These are phyloP conservation scores for Papilio xuthus DNA, from an alignment of 1,140 invertebrate species.

Conservation along the genomic window DNA sequence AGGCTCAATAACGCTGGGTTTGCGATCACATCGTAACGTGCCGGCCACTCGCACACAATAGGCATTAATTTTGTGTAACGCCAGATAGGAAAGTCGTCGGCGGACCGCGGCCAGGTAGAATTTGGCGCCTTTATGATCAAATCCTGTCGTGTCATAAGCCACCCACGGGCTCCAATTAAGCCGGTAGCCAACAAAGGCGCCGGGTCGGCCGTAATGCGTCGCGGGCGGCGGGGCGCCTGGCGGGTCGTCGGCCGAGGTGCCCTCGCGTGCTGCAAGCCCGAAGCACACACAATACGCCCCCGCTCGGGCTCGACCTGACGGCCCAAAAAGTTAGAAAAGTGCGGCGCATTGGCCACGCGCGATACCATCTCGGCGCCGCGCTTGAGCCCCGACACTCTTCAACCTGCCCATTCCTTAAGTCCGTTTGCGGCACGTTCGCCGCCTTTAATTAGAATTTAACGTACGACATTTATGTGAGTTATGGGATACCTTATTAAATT, in stretches of 20 bases:
- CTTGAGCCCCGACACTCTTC: slow-evolving; percentile 51
- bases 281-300: slow-evolving; percentile 76
- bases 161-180: slow-evolving; percentile 78
- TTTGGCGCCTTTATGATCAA: slow-evolving; percentile 79
- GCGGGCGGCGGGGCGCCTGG: slow-evolving; percentile 51
- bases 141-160: slow-evolving; percentile 78
- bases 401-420: slow-evolving; percentile 66
- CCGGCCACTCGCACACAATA: slow-evolving; percentile 64
- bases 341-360: slow-evolving; percentile 54
- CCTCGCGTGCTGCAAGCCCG: slow-evolving; percentile 78
- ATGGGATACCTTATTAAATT: slow-evolving; percentile 69
- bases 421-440: slow-evolving; percentile 55
- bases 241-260: slow-evolving; percentile 72
- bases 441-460: slow-evolving; percentile 73
- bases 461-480: slow-evolving; percentile 70
- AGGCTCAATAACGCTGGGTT: slow-evolving; percentile 54
- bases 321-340: slow-evolving; percentile 79
- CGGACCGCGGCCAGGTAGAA: slow-evolving; percentile 74
- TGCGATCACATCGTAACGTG: slow-evolving; percentile 55
- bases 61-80: slow-evolving; percentile 76
- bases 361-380: slow-evolving; percentile 73
- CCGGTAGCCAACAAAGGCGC: slow-evolving; percentile 77
- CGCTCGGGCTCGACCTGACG: slow-evolving; percentile 64
- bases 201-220: slow-evolving; percentile 71
- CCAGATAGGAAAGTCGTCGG: slow-evolving; percentile 74